Conservation (phyloP, 1,140 invertebrate genomes). For the Chironomus tepperi region DNA sequence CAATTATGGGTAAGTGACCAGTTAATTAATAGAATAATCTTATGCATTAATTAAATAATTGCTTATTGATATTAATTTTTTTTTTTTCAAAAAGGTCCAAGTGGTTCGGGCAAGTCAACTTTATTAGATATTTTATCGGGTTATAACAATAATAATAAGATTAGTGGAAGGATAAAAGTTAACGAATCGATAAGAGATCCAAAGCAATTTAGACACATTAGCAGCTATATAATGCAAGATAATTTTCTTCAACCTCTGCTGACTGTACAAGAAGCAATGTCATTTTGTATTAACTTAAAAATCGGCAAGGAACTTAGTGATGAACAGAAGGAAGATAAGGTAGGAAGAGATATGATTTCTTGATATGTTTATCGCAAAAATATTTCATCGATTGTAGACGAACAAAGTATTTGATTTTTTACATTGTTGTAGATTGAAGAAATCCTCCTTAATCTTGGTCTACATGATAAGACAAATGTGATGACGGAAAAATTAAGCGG, state of each 20-base stretch:
- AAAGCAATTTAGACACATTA: conserved; percentile 68
- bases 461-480: conserved; percentile 53
- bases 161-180: conserved; percentile 46
- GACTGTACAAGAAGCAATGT: conserved; percentile 78
- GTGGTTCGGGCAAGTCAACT: conserved; percentile 79
- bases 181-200: conserved; percentile 64
- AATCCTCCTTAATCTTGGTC: conserved; percentile 62
- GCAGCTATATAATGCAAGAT: conserved; percentile 88
- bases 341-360: conserved; percentile 40
- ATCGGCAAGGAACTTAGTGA: conserved; percentile 53
- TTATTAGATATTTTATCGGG: conserved; percentile 67
- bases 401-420: no score
- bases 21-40: not conserved
- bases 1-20: conserved; percentile 50
- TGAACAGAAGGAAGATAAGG: conserved; percentile 56
- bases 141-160: conserved; percentile 41
- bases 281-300: conserved; percentile 80
- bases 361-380: not conserved
- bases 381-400: no score
- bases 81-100: conserved; percentile 64
- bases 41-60: not conserved
- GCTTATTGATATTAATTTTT: not conserved
- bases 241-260: conserved; percentile 74
- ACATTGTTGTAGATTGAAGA: conserved; percentile 48
- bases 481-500: conserved; percentile 65